Conservation (phyloP, 2,797 vertebrate genomes). For the Typhlichthys subterraneus region DNA sequence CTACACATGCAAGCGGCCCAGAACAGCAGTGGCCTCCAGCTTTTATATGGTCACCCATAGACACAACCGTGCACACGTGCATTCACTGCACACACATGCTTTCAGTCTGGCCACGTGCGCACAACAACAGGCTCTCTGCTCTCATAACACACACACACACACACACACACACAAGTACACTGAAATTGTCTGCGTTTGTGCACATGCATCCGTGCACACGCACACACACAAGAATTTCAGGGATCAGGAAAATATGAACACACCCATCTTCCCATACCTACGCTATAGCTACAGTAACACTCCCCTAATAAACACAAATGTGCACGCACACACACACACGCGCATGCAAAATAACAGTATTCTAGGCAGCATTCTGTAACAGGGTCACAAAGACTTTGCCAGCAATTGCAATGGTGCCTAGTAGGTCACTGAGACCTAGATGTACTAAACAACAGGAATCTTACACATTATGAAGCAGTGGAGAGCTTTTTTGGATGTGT, state of each 20-base stretch:
- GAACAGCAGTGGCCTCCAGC: conserved; percentile 28
- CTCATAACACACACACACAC: neutral
- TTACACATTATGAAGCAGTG: no score
- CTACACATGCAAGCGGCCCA: conserved; percentile 21
- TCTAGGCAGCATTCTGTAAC: neutral
- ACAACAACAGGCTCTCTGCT: neutral
- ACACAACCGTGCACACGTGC: conserved; percentile 17
- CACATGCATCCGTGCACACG: neutral
- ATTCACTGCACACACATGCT: neutral
- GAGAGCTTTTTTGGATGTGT: no score
- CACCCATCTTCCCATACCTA: neutral
- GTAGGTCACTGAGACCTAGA: conserved; percentile 9
- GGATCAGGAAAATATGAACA: neutral
- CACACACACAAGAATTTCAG: neutral
- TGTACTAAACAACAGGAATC: neutral
- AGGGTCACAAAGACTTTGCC: conserved; percentile 1
- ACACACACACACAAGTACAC: neutral
- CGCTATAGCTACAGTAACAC: neutral
- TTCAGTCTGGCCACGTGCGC: neutral
- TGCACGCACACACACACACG: neutral
- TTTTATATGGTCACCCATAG: conserved; percentile 11
- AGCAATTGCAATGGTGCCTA: neutral
- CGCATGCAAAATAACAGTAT: neutral
- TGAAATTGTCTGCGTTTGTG: no score
- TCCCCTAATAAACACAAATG: conserved; percentile 1